A percentile compares a stretch with the other conserved stretches of the same genome.
These are phyloP conservation scores for Ceyx erithaca DNA, from an alignment of 2,797 vertebrate species.

Conservation along the genomic window DNA sequence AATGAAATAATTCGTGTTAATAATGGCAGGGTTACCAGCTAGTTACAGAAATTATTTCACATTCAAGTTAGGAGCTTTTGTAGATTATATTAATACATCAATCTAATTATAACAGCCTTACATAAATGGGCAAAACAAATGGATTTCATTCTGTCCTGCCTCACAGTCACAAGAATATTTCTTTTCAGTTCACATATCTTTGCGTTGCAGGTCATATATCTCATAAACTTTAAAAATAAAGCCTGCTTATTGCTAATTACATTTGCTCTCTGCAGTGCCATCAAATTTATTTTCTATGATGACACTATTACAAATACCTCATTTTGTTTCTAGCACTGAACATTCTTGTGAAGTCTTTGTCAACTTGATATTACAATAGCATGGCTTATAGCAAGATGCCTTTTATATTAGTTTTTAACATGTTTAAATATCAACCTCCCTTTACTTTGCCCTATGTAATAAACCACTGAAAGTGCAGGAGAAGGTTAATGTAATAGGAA, in stretches of 20 bases:
- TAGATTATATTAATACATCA: not conserved
- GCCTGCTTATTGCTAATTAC: slow-evolving; percentile 49
- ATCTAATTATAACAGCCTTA: slow-evolving; percentile 4
- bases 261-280: slow-evolving; percentile 8
- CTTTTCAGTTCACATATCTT: slow-evolving; percentile 4
- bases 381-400: slow-evolving; percentile 10
- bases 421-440: slow-evolving; percentile 51
- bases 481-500: slow-evolving; percentile 66
- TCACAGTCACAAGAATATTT: not conserved
- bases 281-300: slow-evolving; percentile 50
- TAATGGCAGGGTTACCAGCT: not conserved
- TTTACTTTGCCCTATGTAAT: slow-evolving; percentile 50
- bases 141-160: not conserved
- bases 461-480: slow-evolving; percentile 53
- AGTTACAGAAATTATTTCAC: not conserved
- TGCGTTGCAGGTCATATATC: slow-evolving; percentile 28
- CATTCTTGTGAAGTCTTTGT: slow-evolving; percentile 11
- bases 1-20: slow-evolving; percentile 4
- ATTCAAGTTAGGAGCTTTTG: not conserved
- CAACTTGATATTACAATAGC: slow-evolving; percentile 40
- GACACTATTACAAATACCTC: slow-evolving; percentile 4
- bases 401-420: slow-evolving; percentile 13
- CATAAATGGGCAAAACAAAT: slow-evolving; percentile 9
- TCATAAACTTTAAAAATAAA: slow-evolving; percentile 45
- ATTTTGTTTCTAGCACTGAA: slow-evolving; percentile 47